These are phyloP conservation scores for Drosophila limbata DNA, from an alignment of 2,888 invertebrate genomes.

Conservation along the genomic window DNA sequence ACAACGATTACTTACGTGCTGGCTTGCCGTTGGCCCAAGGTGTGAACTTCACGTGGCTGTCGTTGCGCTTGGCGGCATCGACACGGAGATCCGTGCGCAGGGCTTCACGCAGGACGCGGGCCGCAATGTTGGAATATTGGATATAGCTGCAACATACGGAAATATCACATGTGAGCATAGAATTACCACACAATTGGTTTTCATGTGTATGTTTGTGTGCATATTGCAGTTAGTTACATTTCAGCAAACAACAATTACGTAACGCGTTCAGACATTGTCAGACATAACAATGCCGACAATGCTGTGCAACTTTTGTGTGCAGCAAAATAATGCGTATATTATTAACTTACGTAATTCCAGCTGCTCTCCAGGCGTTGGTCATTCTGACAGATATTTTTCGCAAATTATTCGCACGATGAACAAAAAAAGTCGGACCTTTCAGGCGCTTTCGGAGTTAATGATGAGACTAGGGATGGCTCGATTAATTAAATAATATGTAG, in stretches of 20 bases:
- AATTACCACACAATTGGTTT: neutral
- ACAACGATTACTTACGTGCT: constrained; percentile 88
- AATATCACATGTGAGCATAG: constrained; percentile 10
- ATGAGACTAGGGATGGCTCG: constrained; percentile 15
- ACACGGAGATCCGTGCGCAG: constrained; percentile 91
- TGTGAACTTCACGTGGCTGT: constrained; percentile 91
- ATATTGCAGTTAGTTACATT: constrained; percentile 8
- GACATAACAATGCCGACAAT: neutral
- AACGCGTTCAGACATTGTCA: constrained; percentile 38
- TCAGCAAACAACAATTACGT: constrained; percentile 64
- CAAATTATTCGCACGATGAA: constrained; percentile 44
- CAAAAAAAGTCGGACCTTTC: constrained; percentile 41
- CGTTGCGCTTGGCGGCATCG: constrained; percentile 92
- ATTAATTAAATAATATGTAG: too few relatives aligned
- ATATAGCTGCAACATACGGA: constrained; percentile 90
- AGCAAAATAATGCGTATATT: neutral
- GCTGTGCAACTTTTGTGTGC: neutral
- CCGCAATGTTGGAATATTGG: constrained; percentile 97
- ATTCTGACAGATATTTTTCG: constrained; percentile 86
- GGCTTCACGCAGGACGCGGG: constrained; percentile 91
- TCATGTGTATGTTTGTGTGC: neutral
- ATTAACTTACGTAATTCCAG: constrained; percentile 91
- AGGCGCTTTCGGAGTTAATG: constrained; percentile 43
- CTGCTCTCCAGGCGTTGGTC: constrained; percentile 91
- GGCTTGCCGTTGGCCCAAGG: constrained; percentile 96